Evolutionary conservation across 2,113 vertebrate species (phyloP), one percentile per base, ranked within the genome.

Genomic region (Crotalus horridus): DNA sequence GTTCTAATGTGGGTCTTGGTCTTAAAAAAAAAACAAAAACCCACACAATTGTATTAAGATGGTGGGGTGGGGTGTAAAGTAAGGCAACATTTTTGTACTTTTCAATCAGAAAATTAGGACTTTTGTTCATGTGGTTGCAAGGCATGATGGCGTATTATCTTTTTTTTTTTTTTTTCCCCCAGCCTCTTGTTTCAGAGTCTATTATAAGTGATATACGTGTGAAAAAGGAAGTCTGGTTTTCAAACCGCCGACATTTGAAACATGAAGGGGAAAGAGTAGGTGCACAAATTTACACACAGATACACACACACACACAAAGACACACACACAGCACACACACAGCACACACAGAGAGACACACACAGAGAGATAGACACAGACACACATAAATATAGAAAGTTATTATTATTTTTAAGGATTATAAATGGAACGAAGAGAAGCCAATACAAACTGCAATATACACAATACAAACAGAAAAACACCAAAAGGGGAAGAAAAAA

Each of bases 71-170:
- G 39, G 11, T 17, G 17, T 4, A n/a, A 55, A 33, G 23, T 39
- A 43, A 88, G n/a, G 12, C 12, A 97, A 96, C 94, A 95, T 96
- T 98, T 24, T 98, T 96, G 97, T 97, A 98, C 97, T 97, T 98
- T 97, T 97, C 97, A 97, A 98, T 97, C 97, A 97, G 96, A 97
- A 97, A 98, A 98, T 98, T 98, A 98, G 97, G 97, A 97, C 97
- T 98, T 98, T 97, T 97, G 96, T 97, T 97, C 97, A 85, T 97
- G 97, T 96, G 97, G 96, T 96, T 96, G 97, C 95, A 93, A 97
- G 96, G 96, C 94, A 97, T 96, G 96, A 96, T 97, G 95, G 94
- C 96, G 96, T 96, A 97, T 96, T 51, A 51, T 96, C 0, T 97
- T 97, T 97, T 97, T 20, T 33, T 97, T 20, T 33, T 33, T 74